phyloP scores from a whole-genome alignment of 2,797 vertebrate genomes.

The Pseudochirops corinnae region DNA sequence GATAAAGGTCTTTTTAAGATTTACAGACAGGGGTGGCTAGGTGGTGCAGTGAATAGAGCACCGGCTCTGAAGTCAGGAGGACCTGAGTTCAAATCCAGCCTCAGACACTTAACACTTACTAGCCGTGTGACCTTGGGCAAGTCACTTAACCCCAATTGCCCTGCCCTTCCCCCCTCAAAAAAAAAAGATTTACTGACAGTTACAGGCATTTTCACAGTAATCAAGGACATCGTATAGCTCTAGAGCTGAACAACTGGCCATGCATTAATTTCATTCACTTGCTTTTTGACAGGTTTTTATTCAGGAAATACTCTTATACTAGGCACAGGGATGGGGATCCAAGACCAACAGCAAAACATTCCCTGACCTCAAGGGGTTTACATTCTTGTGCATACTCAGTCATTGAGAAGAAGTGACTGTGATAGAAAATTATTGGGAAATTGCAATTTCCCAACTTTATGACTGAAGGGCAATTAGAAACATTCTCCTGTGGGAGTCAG shows the following conservation, averaged over 20 bases:
- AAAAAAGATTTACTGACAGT: neutral
- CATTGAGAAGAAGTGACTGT: slow-evolving; percentile 50
- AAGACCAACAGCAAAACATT: neutral
- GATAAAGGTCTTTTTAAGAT: neutral
- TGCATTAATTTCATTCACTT: neutral
- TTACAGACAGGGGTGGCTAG: neutral
- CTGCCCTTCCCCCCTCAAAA: no score
- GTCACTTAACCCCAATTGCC: no score
- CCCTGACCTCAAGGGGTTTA: neutral
- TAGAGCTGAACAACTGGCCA: neutral
- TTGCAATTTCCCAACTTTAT: slow-evolving; percentile 21
- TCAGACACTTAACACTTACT: no score
- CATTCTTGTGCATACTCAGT: slow-evolving; percentile 7
- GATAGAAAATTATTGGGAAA: slow-evolving; percentile 50
- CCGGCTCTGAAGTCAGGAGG: no score
- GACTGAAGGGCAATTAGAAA: slow-evolving; percentile 48
- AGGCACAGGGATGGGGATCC: neutral
- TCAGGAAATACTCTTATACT: neutral
- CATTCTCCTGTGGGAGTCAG: slow-evolving; percentile 44
- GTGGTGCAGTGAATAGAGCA: no score
- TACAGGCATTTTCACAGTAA: neutral
- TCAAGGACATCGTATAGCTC: neutral
- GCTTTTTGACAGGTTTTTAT: neutral
- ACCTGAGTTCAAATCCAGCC: no score
- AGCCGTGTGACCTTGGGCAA: no score